Base-by-base conservation (phyloP, 2,888 invertebrate species). In the Cotesia congregata region DNA sequence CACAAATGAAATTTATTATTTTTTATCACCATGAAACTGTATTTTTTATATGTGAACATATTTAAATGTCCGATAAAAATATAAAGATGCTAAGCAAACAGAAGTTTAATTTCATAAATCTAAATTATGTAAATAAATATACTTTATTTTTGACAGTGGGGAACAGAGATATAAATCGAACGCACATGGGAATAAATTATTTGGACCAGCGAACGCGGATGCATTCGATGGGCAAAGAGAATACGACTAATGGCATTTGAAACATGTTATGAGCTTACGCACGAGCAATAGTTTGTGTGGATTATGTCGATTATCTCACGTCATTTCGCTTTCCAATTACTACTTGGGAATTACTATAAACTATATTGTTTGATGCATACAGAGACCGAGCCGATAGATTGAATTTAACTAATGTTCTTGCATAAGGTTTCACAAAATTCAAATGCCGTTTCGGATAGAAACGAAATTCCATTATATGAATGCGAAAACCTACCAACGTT, bases 241-340 rank as follows among this genome's bases (percentile, higher is more conserved):
- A 62, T 17, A 62, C 30, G 20, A 12, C 12, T 3, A 65, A 30
- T 38, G 9, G 30, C 9, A 30, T 65, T 20, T 5, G 38, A 65
- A 12, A 30, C 30, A 65, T 20, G 20, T 65, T 65, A 65, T 30
- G 65, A 20, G n/a, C 12, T 68, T 68, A 72, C 71, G 71, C 72
- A 69, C 67, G 60, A 72, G 67, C 61, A 77, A 81, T 79, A 70
- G 72, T 71, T 78, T 76, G 73, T 71, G 20, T 76, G 77, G 80
- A 79, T 81, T 81, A 77, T 77, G 78, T 77, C 77, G 76, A 77
- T 78, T 77, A 78, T 77, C 78, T 78, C 62, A 77, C 78, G 76
- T 75, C 71, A 78, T 81, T 77, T 74, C 75, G 71, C 80, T 80
- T 80, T 78, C 77, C 78, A 79, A 80, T 80, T 79, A 81, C 72